Evolutionary conservation across 2,888 invertebrate species (phyloP).

Genomic region (Stegophylla sp.): DNA sequence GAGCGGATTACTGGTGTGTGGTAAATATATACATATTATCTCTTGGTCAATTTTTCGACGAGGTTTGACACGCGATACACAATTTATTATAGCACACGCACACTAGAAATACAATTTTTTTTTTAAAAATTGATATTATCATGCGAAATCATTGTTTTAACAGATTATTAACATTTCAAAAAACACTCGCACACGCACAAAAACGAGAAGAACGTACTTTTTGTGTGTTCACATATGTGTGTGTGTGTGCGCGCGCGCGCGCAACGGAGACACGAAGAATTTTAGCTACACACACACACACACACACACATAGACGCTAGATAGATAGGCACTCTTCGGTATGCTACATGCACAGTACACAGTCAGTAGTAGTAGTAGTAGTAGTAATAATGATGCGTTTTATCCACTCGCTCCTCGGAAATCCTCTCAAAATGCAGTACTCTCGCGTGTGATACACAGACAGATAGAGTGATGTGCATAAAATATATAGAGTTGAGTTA

Average conservation of each 20-base stretch:
- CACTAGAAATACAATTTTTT: too few relatives aligned
- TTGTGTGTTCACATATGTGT: slow-evolving; percentile 41
- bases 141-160: slow-evolving; percentile 8
- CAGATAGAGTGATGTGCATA: too few relatives aligned
- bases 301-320: too few relatives aligned
- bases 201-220: slow-evolving; percentile 47
- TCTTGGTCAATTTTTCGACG: too few relatives aligned
- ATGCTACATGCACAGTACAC: too few relatives aligned
- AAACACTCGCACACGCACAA: neutral
- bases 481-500: too few relatives aligned
- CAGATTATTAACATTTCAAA: neutral
- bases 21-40: too few relatives aligned
- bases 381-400: slow-evolving; percentile 9
- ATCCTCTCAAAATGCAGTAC: slow-evolving; percentile 49
- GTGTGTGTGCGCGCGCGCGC: too few relatives aligned
- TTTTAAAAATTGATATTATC: neutral
- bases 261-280: slow-evolving; percentile 15
- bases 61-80: too few relatives aligned
- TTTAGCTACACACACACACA: neutral
- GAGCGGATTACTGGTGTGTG: too few relatives aligned
- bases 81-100: neutral
- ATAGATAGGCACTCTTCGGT: too few relatives aligned
- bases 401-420: slow-evolving; percentile 58
- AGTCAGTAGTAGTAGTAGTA: neutral
- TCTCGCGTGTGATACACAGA: too few relatives aligned